Percentiles rank a stretch among this genome's conserved stretches.
These are phyloP conservation scores for Ciconia maguari DNA, from an alignment of 2,113 vertebrate genomes.

Conservation along the genomic window DNA sequence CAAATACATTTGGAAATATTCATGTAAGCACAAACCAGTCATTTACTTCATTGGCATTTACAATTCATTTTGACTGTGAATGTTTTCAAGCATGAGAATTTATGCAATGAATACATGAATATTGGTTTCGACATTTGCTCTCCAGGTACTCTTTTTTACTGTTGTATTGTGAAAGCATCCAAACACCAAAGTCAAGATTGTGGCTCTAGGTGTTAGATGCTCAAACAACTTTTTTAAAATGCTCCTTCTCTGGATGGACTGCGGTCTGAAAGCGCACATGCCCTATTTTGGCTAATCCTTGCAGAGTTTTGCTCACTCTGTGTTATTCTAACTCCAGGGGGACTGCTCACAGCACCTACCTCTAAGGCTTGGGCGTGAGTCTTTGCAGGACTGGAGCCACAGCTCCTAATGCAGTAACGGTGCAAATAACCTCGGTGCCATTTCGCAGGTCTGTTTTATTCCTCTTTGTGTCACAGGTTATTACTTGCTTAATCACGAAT, in stretches of 20 bases:
- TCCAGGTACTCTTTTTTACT: not conserved
- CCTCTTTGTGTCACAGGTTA: not conserved
- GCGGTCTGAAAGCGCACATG: not conserved
- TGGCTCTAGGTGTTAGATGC: not conserved
- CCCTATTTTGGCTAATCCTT: not conserved
- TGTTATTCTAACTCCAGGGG: not conserved
- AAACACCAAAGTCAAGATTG: not conserved
- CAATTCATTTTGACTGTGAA: not conserved
- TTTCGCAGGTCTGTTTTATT: not conserved
- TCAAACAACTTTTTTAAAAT: not conserved
- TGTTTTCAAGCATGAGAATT: not conserved
- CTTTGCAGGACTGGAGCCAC: not conserved
- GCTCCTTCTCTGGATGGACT: not conserved
- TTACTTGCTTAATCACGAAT: not conserved
- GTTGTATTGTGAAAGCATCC: not conserved
- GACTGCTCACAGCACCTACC: not conserved
- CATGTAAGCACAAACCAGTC: not conserved
- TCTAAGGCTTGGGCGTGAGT: not conserved
- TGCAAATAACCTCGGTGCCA: rapidly evolving
- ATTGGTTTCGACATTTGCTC: not conserved
- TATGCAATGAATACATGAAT: not conserved
- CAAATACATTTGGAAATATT: not conserved
- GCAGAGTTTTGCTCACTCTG: not conserved
- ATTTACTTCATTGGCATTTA: not conserved
- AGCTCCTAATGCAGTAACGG: not conserved